A percentile compares a stretch with the other conserved stretches of the same genome.
Conservation (phyloP, 1,140 invertebrate genomes). For the Dendrolimus kikuchii region DNA sequence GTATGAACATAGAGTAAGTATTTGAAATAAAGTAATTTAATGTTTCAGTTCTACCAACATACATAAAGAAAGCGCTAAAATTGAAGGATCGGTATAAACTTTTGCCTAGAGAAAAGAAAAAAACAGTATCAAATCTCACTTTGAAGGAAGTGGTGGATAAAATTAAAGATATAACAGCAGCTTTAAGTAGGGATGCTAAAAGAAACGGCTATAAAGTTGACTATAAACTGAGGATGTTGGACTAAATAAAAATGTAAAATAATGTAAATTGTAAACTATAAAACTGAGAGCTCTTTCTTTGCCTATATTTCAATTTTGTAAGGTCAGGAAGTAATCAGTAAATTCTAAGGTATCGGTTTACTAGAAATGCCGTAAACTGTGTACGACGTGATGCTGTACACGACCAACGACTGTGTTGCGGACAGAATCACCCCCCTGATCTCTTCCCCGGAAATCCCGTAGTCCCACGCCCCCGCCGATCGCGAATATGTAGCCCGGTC, state of each 20-base stretch:
- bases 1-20: not conserved
- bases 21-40: not conserved
- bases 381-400: no score
- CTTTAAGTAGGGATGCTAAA: conserved; percentile 38
- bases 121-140: conserved; percentile 33
- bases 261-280: not conserved
- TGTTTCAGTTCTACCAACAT: conserved; percentile 39
- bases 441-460: no score
- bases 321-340: no score
- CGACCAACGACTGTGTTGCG: no score
- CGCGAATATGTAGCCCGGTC: no score
- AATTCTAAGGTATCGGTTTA: no score
- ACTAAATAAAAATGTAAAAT: not conserved
- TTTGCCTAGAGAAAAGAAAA: conserved; percentile 25
- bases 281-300: not conserved
- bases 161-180: conserved; percentile 42
- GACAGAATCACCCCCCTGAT: no score
- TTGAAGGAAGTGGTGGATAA: conserved; percentile 38
- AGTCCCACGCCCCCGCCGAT: no score
- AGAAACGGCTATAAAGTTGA: conserved; percentile 55
- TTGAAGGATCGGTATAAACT: conserved; percentile 28
- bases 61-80: conserved; percentile 38
- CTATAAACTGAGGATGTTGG: conserved; percentile 43
- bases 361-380: no score
- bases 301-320: no score